These are phyloP conservation scores for Clanis bilineata DNA, from an alignment of 2,888 invertebrate genomes.

Conservation along the genomic window DNA sequence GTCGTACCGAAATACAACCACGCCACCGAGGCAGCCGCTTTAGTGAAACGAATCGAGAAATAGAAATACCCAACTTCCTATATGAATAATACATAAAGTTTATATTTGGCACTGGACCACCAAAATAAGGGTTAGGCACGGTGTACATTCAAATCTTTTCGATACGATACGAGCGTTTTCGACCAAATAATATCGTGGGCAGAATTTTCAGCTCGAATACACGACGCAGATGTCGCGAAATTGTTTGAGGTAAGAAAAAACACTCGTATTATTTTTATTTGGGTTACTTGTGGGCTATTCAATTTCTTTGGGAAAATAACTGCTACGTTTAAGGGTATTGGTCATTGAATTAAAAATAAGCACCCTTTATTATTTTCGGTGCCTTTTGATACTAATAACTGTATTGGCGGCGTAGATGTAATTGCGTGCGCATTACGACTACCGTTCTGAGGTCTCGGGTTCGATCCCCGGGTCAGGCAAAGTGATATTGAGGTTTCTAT, in stretches of 20 bases:
- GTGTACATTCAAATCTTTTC: not conserved
- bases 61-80: not conserved
- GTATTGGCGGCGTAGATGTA: too few species aligned
- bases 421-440: too few species aligned
- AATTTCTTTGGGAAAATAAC: not conserved
- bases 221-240: not conserved
- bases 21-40: not conserved
- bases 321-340: too few species aligned
- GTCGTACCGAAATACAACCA: too few species aligned
- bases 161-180: not conserved
- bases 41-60: not conserved
- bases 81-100: constrained; percentile 1
- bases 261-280: not conserved
- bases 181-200: not conserved
- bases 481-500: too few species aligned
- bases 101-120: not conserved
- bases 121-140: not conserved
- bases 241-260: not conserved
- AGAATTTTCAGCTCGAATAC: not conserved
- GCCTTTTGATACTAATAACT: too few species aligned
- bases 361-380: too few species aligned
- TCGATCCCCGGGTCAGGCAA: too few species aligned
- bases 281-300: too few species aligned
- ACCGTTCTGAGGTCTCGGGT: too few species aligned
- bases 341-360: too few species aligned